Base-by-base conservation (phyloP, 2,888 invertebrate species). In the Protophormia terraenovae region DNA sequence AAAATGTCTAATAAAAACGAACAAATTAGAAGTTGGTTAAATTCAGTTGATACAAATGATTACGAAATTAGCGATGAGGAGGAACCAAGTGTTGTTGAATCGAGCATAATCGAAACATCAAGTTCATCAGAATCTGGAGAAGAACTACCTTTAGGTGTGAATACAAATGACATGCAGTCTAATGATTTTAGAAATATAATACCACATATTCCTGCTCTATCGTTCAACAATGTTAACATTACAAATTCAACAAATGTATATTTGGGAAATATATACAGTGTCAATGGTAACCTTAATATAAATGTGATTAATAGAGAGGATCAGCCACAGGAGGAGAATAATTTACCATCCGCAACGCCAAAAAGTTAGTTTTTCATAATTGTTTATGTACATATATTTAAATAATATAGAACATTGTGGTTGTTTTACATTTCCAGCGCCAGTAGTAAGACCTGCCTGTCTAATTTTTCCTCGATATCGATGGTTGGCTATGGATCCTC, bases 401-500 rank as follows among this genome's bases (percentile, higher is more conserved):
- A 41, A 4, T n/a, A 5, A n/a, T 4, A n/a, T 4, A n/a, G 3
- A 41, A 14, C 3, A 3, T n/a, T n/a, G n/a, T n/a, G n/a, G 14
- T 19, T 45, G 22, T 4, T n/a, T 38, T 53, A 10, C 14, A 24
- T 41, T 77, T 50, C 3, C 29, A 76, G 47, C 45, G 8, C 5
- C 24, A 12, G 50, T 45, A 10, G 19, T 41, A 19, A 66, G 78
- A 62, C 83, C 83, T 14, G 66, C 72, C 3, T 89, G 78, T 19
- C 27, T 78, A 7, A 91, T 93, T n/a, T 84, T 93, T 22, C 89
- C 92, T 10, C 90, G 94, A 8, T 89, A 90, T 55, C 90, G 91
- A 60, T 94, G 94, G 94, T 87, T 94, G 50, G 94, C 94, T 6
- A 93, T 94, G 87, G 91, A 90, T 38, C 93, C 94, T 2, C 87